phyloP scores from a whole-genome alignment of 2,113 vertebrate genomes.

The Setophaga kirtlandii region DNA sequence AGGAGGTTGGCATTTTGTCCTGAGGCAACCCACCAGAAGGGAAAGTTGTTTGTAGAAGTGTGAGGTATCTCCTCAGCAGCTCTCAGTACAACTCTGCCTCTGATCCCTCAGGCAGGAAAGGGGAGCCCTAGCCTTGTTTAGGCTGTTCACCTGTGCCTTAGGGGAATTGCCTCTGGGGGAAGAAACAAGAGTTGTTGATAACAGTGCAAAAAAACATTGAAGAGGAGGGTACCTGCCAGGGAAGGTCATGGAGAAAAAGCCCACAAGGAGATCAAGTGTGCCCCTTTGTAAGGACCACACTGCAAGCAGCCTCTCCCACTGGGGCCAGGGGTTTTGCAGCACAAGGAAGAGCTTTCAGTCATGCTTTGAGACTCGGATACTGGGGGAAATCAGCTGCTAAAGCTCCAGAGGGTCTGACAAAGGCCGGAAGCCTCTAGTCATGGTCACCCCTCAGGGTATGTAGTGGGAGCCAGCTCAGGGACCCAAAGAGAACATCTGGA shows the following conservation, averaged over 20 bases:
- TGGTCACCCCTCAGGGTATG: rapidly evolving
- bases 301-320: neutral
- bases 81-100: neutral
- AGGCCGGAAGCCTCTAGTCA: neutral
- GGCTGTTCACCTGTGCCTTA: neutral
- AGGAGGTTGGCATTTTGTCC: neutral
- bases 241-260: neutral
- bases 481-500: neutral
- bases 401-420: neutral
- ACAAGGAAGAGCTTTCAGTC: neutral
- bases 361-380: neutral
- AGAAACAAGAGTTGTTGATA: neutral
- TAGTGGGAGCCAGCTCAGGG: neutral
- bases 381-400: rapidly evolving
- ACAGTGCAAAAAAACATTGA: neutral
- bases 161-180: neutral
- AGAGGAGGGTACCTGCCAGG: neutral
- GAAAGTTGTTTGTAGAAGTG: neutral
- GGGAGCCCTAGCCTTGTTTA: neutral
- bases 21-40: neutral
- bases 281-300: neutral
- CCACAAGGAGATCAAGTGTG: neutral
- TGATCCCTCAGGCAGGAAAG: neutral
- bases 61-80: neutral
- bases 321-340: neutral